These are phyloP conservation scores for Empis livida DNA, from an alignment of 2,888 invertebrate species.

Conservation along the genomic window DNA sequence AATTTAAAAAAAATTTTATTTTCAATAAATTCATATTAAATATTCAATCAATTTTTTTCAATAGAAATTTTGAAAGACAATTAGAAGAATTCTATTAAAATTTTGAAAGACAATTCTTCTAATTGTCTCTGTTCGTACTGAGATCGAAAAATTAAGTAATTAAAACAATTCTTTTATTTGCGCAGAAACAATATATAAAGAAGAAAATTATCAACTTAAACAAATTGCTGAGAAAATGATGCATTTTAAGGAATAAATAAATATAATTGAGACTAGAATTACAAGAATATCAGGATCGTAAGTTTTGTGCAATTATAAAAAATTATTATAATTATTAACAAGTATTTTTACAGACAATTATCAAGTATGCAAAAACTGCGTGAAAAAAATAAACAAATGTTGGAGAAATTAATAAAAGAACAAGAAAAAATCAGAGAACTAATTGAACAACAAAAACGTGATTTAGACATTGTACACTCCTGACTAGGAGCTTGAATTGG, in stretches of 20 bases:
- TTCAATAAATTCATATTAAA: neutral
- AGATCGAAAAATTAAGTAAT: constrained; percentile 17
- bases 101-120: no score
- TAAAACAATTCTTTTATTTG: constrained; percentile 11
- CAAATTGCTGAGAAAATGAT: constrained; percentile 13
- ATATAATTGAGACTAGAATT: constrained; percentile 28
- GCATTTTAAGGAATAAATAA: constrained; percentile 19
- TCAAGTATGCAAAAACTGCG: constrained; percentile 28
- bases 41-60: constrained; percentile 1
- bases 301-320: constrained; percentile 4
- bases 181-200: constrained; percentile 17
- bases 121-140: constrained; percentile 9
- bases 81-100: no score
- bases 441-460: constrained; percentile 32
- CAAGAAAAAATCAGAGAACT: constrained; percentile 37
- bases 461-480: constrained; percentile 23
- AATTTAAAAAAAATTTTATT: neutral
- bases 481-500: constrained; percentile 44
- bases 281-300: constrained; percentile 27
- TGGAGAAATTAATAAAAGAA: constrained; percentile 29
- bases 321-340: neutral
- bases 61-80: constrained; percentile 14
- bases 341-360: constrained; percentile 12
- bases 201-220: constrained; percentile 12
- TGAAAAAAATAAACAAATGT: constrained; percentile 28